phyloP scores from a whole-genome alignment of 1,140 invertebrate genomes.

The Atta colombica region DNA sequence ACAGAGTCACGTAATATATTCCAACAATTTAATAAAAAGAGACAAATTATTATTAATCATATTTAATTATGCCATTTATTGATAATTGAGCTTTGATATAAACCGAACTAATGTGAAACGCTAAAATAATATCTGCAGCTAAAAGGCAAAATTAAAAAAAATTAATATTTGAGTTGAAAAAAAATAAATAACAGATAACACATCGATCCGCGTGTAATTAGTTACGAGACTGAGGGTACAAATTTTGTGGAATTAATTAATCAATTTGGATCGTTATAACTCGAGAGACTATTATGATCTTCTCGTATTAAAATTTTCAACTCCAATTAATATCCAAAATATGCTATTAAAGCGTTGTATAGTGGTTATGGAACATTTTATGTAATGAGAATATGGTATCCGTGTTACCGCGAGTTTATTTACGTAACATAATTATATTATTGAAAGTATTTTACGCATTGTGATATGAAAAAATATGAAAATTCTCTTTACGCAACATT shows the following conservation, averaged over 20 bases:
- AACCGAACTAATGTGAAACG: not conserved
- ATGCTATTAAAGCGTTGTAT: not conserved
- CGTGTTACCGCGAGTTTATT: not conserved
- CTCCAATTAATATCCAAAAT: conserved; percentile 13
- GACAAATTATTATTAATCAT: not conserved
- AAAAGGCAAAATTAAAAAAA: conserved; percentile 5
- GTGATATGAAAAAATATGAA: not conserved
- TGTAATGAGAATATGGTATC: not conserved
- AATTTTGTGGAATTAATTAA: not conserved
- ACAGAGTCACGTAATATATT: not conserved
- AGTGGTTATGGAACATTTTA: no score
- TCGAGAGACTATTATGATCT: not conserved
- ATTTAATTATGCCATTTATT: not conserved
- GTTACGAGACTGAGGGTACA: no score
- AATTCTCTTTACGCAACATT: not conserved
- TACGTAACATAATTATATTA: conserved; percentile 2
- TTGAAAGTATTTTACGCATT: not conserved
- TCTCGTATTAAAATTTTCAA: not conserved
- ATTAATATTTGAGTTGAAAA: not conserved
- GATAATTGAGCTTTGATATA: not conserved
- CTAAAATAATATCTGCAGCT: not conserved
- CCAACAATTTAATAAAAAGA: not conserved
- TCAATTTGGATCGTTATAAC: conserved; percentile 3
- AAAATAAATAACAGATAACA: not conserved
- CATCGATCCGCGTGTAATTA: not conserved